These are phyloP conservation scores for Spialia ferax DNA, from an alignment of 2,888 invertebrate species.

Conservation along the genomic window DNA sequence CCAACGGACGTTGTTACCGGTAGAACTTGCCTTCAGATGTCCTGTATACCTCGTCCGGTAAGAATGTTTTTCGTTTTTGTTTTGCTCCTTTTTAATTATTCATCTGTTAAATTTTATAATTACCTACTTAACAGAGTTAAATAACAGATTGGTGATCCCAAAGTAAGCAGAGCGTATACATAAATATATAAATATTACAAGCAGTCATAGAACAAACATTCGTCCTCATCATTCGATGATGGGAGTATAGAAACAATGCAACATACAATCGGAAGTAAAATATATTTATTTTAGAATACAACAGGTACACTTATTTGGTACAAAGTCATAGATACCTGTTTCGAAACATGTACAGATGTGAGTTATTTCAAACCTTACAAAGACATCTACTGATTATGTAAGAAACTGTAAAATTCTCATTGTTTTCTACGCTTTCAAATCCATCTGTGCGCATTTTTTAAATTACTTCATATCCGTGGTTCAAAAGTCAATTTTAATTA, in stretches of 20 bases:
- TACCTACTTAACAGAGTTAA: too few relatives aligned
- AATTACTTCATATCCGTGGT: conserved; percentile 2
- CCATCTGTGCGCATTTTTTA: conserved; percentile 62
- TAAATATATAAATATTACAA: too few relatives aligned
- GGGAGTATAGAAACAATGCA: conserved; percentile 17
- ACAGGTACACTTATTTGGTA: conserved; percentile 55
- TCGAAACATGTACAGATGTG: conserved; percentile 20
- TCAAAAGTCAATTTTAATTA: background rate
- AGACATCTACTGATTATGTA: conserved; percentile 38
- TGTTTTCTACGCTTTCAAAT: conserved; percentile 69
- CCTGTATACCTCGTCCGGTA: too few relatives aligned
- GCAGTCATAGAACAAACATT: too few relatives aligned
- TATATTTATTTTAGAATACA: conserved; percentile 57
- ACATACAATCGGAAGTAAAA: conserved; percentile 49
- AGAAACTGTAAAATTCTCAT: conserved; percentile 51
- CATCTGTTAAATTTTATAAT: too few relatives aligned
- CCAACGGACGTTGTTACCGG: too few relatives aligned
- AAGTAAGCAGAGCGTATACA: too few relatives aligned
- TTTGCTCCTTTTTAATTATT: too few relatives aligned
- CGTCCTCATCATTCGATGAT: too few relatives aligned
- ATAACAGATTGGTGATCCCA: too few relatives aligned
- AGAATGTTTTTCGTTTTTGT: too few relatives aligned
- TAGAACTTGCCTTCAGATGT: too few relatives aligned
- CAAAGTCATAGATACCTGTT: conserved; percentile 47
- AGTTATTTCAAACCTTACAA: conserved; percentile 40